A percentile compares a stretch with the other conserved stretches of the same genome.
Evolutionary conservation across 2,797 vertebrate species (phyloP).

Genomic region (Pangasius macronema): DNA sequence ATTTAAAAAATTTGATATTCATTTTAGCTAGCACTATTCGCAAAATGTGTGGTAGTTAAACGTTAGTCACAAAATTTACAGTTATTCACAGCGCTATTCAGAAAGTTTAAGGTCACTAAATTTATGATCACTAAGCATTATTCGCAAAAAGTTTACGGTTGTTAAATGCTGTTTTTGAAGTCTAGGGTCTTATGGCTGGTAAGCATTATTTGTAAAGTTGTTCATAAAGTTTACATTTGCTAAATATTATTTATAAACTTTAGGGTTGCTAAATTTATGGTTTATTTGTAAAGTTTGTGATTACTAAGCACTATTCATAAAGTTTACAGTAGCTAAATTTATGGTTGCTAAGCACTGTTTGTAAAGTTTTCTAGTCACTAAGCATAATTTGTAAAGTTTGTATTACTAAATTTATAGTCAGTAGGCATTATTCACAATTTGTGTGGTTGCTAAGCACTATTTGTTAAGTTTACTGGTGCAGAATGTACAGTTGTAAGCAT

Average conservation of each 20-base stretch:
- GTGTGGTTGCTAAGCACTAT: neutral
- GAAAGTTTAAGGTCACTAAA: neutral
- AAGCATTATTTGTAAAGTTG: neutral
- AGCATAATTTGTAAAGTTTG: neutral
- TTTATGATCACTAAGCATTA: neutral
- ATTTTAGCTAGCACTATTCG: neutral
- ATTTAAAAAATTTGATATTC: neutral
- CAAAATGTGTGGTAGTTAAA: neutral
- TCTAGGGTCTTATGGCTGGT: neutral
- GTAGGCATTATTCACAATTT: too few species aligned
- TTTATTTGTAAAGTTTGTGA: neutral
- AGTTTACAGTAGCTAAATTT: neutral
- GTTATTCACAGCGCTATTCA: neutral
- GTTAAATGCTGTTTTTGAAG: too few species aligned
- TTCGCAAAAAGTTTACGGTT: neutral
- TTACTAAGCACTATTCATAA: neutral
- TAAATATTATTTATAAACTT: neutral
- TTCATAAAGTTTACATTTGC: neutral
- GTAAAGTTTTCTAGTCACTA: neutral
- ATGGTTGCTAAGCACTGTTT: neutral
- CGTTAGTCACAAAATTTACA: neutral
- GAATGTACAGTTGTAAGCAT: neutral
- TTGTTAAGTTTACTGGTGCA: neutral
- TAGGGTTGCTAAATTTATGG: neutral
- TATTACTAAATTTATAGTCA: neutral